phyloP scores from a whole-genome alignment of 2,113 vertebrate species.

The Physeter macrocephalus region DNA sequence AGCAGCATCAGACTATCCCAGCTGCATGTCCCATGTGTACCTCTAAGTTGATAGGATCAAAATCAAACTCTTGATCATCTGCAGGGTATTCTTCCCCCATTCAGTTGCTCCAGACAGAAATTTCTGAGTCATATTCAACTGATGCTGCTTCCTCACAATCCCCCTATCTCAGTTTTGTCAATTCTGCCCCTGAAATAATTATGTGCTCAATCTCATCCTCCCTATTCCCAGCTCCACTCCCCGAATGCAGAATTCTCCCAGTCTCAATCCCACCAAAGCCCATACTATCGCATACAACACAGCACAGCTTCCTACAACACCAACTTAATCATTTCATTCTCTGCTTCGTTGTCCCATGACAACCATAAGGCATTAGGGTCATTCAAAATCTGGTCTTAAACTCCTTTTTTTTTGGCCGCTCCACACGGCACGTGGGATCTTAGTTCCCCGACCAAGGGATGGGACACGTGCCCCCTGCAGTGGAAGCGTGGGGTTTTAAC shows the following conservation, averaged over 20 bases:
- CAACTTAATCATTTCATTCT: rapidly evolving
- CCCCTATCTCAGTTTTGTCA: not conserved
- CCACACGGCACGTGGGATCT: too few species aligned
- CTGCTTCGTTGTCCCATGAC: rapidly evolving
- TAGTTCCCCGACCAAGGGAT: too few species aligned
- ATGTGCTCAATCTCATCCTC: too few species aligned
- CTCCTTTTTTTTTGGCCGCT: too few species aligned
- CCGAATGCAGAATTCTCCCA: not conserved
- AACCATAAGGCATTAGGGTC: not conserved
- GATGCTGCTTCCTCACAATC: too few species aligned
- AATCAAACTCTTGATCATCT: too few species aligned
- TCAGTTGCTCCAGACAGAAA: not conserved
- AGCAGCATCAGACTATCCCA: not conserved
- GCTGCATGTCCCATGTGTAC: rapidly evolving
- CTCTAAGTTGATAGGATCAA: not conserved
- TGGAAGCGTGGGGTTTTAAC: not conserved
- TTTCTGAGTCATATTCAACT: not conserved
- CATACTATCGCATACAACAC: rapidly evolving
- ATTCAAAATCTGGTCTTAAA: not conserved
- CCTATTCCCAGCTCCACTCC: not conserved
- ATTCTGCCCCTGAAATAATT: not conserved
- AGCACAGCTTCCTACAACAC: too few species aligned
- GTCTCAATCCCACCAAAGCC: not conserved
- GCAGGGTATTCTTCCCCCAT: not conserved
- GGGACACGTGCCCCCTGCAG: not conserved